Evolutionary conservation across 2,113 vertebrate genomes (phyloP).

Genomic region (Eidolon helvum): DNA sequence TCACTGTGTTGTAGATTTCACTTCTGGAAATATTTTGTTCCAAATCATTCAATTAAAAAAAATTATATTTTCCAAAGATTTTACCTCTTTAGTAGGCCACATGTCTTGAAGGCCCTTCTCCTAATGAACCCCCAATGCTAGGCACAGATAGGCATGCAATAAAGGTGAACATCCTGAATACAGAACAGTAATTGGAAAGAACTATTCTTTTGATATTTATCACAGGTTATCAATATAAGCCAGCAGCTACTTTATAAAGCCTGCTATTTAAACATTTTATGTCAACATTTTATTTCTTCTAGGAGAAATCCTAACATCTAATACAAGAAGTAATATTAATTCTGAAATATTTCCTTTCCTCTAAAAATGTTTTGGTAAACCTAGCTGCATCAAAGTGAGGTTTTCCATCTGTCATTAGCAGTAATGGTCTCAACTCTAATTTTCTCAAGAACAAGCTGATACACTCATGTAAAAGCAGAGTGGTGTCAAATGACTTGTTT

Average conservation of each 20-base stretch:
- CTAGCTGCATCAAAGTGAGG: not conserved
- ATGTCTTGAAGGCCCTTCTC: not conserved
- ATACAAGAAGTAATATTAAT: conserved; percentile 23
- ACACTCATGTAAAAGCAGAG: not conserved
- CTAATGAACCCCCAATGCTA: not conserved
- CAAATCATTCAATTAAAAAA: not conserved
- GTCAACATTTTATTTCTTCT: conserved; percentile 40
- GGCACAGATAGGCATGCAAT: not conserved
- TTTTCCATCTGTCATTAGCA: not conserved
- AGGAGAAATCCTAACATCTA: conserved; percentile 13
- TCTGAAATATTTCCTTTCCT: conserved; percentile 24
- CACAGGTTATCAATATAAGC: not conserved
- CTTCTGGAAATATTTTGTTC: conserved; percentile 34
- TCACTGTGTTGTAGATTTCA: not conserved
- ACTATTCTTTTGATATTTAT: not conserved
- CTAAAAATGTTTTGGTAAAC: conserved; percentile 31
- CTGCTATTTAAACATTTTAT: conserved; percentile 28
- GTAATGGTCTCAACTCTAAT: not conserved
- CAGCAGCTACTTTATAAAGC: conserved; percentile 28
- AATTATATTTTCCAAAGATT: not conserved
- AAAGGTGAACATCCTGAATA: not conserved
- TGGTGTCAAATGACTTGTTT: not conserved
- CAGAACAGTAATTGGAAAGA: not conserved
- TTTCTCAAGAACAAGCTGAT: conserved; percentile 7
- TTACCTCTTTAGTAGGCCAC: not conserved